phyloP scores from a whole-genome alignment of 2,113 vertebrate genomes.

The Eurystomus gularis region DNA sequence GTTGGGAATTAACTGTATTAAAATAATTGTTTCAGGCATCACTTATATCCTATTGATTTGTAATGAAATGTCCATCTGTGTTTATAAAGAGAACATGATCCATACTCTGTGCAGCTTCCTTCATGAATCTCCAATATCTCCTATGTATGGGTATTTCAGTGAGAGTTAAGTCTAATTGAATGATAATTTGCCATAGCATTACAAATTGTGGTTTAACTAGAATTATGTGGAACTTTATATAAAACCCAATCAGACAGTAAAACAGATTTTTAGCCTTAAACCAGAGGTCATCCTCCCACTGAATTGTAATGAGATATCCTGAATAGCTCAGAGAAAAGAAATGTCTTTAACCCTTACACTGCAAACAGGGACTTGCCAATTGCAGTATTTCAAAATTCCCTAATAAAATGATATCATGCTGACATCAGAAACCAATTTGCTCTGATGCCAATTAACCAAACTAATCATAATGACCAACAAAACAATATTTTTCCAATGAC shows the following conservation, averaged over 20 bases:
- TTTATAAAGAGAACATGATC: conserved; percentile 42
- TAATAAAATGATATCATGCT: not conserved
- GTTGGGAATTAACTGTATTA: conserved; percentile 40
- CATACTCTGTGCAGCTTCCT: not conserved
- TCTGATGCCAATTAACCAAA: conserved; percentile 35
- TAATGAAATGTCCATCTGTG: conserved; percentile 57
- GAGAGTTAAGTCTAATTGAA: conserved; percentile 63
- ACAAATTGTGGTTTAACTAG: conserved; percentile 70
- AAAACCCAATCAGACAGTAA: conserved; percentile 69
- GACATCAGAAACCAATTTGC: conserved; percentile 16
- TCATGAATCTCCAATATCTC: conserved; percentile 31
- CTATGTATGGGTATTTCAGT: not conserved
- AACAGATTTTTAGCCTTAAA: conserved; percentile 70
- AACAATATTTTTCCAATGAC: not conserved
- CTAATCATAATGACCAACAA: conserved; percentile 21
- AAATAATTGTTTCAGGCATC: conserved; percentile 53
- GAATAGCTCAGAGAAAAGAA: conserved; percentile 23
- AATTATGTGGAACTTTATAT: conserved; percentile 66
- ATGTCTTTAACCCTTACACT: conserved; percentile 41
- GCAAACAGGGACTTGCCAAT: not conserved
- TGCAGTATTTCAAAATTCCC: not conserved
- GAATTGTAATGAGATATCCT: conserved; percentile 57
- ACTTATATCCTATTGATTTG: conserved; percentile 45
- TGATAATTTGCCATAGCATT: conserved; percentile 70
- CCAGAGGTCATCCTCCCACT: conserved; percentile 42